Base-by-base conservation (phyloP, 2,797 vertebrate genomes). In the Dicrostonyx torquatus region DNA sequence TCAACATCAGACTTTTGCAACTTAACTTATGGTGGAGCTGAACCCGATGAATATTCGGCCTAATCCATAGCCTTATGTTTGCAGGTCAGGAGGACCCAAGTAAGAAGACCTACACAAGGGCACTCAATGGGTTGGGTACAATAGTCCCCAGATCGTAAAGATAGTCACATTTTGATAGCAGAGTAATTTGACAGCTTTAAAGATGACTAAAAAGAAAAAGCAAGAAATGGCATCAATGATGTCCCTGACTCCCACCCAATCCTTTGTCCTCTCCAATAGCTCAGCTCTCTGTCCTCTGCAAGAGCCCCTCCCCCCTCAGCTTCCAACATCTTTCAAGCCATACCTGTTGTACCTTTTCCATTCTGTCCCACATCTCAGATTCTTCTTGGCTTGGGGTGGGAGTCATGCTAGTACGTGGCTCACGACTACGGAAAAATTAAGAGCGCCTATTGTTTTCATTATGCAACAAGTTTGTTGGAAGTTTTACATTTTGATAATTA, bases 41-140 rank as follows among this genome's bases (percentile, higher is more conserved):
- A 48, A 84, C 53, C 31, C 58, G 66, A 53, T 15, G 55, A 70
- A 64, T 55, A 73, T n/a, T 37, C 31, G 79, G 48, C 14, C 48
- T 55, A 37, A 66, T 50, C 40, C 53, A 93, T 26, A 90, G 43
- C n/a, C 43, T 45, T 45, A 64, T 58, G 55, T 89, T 77, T 93
- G 37, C 29, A 92, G 73, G 72, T 83, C 60, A 91, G 66, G 45
- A 72, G 77, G 75, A n/a, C 43, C 12, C 76, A 80, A 9, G 26
- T 83, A 43, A 87, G 88, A 94, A 86, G 78, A 72, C n/a, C 78
- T 87, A 43, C 29, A 43, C 8, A 93, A 89, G 48, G 60, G 66
- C 45, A 87, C 34, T 83, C 0, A n/a, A 18, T 37, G 84, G 62
- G 6, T 85, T 34, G 82, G 79, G 40, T 24, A 48, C 1, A 45